Evolutionary conservation across 2,888 invertebrate species (phyloP), one percentile per base, ranked within the genome.

Genomic region (Hypercompe scribonia): DNA sequence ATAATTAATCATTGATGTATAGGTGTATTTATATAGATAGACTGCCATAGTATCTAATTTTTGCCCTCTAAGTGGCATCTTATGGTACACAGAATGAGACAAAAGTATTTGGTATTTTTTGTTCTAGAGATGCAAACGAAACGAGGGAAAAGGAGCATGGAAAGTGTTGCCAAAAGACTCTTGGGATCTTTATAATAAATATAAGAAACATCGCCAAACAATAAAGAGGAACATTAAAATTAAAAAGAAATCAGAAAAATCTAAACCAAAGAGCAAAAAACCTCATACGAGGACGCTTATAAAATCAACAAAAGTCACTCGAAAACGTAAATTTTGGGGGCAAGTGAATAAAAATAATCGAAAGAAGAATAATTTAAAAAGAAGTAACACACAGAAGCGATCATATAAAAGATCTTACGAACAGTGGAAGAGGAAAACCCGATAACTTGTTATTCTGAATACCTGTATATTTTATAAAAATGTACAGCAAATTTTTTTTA

Each of bases 111-210:
- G n/a, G n/a, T n/a, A n/a, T n/a, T 5, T 0, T 66, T 66, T 58
- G 10, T 61, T 66, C 36, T 36, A 73, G 73, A 42, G 34, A 46
- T 70, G 24, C 1, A 66, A 46, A 28, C 42, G 46, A 28, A 33
- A 28, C 8, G 80, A 85, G 46, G 78, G 83, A 0, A 86, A 80
- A 74, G 80, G 82, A 4, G 78, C 80, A 0, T 93, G 92, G 92
- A 90, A 87, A 73, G 78, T 93, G 0, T 69, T 91, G 28, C 93
- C 93, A 0, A 93, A 90, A 84, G 93, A 94, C 74, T 94, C 93
- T 0, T 88, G 89, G 65, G 92, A 92, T 75, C 85, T 93, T 21
- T 90, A 93, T 65, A 91, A 85, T 74, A 83, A 88, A 13, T 85
- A 90, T 15, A 87, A 83, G 5, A 87, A 80, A 72, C 86, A 87